Evolutionary conservation across 1,140 invertebrate genomes (phyloP).

Genomic region (Elysia chlorotica): DNA sequence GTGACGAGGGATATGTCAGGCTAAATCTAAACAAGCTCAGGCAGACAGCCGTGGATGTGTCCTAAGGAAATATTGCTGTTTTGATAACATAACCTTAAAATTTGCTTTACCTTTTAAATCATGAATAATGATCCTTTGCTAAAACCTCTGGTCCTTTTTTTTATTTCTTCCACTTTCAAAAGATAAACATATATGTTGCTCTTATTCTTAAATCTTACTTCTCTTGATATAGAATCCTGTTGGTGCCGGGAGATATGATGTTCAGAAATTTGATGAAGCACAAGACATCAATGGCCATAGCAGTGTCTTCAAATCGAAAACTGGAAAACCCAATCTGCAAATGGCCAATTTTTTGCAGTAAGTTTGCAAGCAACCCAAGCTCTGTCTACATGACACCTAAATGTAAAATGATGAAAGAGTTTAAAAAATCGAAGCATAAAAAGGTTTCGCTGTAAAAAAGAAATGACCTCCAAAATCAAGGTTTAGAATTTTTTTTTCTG

Average conservation of each 20-base stretch:
- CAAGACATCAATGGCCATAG: slow-evolving; percentile 53
- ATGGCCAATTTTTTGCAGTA: slow-evolving; percentile 56
- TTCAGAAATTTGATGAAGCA: slow-evolving; percentile 58
- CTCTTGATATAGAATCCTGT: slow-evolving; percentile 50
- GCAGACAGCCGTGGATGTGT: no score
- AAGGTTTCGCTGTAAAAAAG: not conserved
- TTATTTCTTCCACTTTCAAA: not conserved
- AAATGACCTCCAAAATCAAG: not conserved
- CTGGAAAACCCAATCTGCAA: slow-evolving; percentile 36
- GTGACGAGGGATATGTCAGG: no score
- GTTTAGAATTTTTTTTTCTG: not conserved
- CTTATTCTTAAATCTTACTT: not conserved
- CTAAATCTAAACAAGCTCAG: no score
- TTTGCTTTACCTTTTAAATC: no score
- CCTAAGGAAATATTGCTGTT: no score
- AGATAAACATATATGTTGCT: not conserved
- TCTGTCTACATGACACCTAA: not conserved
- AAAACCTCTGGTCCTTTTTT: not conserved
- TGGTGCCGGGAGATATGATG: slow-evolving; percentile 58
- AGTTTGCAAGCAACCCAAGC: slow-evolving; percentile 16
- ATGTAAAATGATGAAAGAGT: not conserved
- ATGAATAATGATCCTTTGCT: no score
- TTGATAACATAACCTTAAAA: no score
- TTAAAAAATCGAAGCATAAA: not conserved
- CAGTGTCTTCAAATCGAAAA: slow-evolving; percentile 57